Conservation (phyloP, 1,140 invertebrate species). For the Sycophaga agraensis region DNA sequence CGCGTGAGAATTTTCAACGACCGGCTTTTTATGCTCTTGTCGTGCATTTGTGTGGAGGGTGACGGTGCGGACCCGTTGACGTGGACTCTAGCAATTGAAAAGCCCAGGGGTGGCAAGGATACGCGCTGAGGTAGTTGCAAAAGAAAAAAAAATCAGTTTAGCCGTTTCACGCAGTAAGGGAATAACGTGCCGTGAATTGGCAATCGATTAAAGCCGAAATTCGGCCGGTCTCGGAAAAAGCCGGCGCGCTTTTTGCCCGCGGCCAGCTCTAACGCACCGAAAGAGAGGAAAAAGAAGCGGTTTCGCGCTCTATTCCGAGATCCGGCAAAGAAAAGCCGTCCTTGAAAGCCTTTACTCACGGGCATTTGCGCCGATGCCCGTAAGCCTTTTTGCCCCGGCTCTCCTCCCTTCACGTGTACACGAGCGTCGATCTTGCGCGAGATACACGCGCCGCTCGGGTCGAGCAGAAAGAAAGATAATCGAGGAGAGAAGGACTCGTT, state of each 20-base stretch:
- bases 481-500: neutral
- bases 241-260: too few relatives aligned
- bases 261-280: too few relatives aligned
- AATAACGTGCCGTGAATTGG: neutral
- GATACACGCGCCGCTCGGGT: neutral
- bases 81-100: too few relatives aligned
- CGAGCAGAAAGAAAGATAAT: constrained; percentile 15
- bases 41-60: too few relatives aligned
- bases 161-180: neutral
- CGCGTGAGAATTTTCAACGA: too few relatives aligned
- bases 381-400: neutral
- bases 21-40: too few relatives aligned
- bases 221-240: too few relatives aligned
- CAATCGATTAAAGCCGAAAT: neutral
- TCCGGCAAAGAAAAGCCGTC: neutral
- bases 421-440: neutral
- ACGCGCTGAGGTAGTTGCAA: too few relatives aligned
- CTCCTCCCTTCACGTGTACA: neutral
- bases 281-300: constrained; percentile 1
- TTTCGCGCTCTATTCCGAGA: constrained; percentile 3
- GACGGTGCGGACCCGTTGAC: too few relatives aligned
- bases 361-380: constrained; percentile 8
- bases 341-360: constrained; percentile 1
- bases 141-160: neutral
- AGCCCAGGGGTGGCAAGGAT: too few relatives aligned